Conservation (phyloP, 2,888 invertebrate species). For the Sialis fuliginosa region DNA sequence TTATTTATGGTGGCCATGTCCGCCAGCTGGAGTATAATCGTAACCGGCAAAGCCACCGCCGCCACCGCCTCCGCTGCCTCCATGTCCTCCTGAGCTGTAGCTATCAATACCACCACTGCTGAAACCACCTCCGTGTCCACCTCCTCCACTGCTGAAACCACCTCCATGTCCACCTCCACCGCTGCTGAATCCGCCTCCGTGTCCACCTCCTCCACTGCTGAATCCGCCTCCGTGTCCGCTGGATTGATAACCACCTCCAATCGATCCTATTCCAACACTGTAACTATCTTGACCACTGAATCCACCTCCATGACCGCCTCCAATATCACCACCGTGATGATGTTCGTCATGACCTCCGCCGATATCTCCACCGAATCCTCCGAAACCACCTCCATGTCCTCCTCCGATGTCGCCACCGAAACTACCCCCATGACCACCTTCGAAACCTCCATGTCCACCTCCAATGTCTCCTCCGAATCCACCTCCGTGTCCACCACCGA, state of each 20-base stretch:
- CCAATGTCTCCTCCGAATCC: slow-evolving; percentile 9
- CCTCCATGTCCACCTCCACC: slow-evolving; percentile 9
- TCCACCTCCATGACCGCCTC: slow-evolving; percentile 10
- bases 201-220: not conserved
- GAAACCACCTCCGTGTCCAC: not conserved
- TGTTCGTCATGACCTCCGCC: slow-evolving; percentile 7
- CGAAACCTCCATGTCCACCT: slow-evolving; percentile 16
- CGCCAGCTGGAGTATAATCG: not conserved
- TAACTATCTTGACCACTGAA: slow-evolving; percentile 13
- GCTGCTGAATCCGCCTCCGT: slow-evolving; percentile 3
- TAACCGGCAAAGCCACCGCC: not conserved
- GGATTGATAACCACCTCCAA: slow-evolving; percentile 1
- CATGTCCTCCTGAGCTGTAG: not conserved
- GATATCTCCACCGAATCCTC: slow-evolving; percentile 10
- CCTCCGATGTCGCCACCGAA: slow-evolving; percentile 12
- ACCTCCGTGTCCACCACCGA: not conserved
- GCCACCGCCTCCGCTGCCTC: not conserved
- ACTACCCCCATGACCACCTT: slow-evolving; percentile 16
- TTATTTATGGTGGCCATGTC: not conserved
- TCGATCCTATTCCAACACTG: slow-evolving; percentile 10
- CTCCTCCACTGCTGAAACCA: slow-evolving; percentile 5
- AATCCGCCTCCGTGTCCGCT: not conserved
- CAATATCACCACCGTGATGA: slow-evolving; percentile 11
- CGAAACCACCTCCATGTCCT: not conserved
- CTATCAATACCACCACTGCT: not conserved